Percentiles rank a stretch among this genome's conserved stretches.
These are phyloP conservation scores for Melanostoma mellinum DNA, from an alignment of 2,888 invertebrate genomes.

Conservation along the genomic window DNA sequence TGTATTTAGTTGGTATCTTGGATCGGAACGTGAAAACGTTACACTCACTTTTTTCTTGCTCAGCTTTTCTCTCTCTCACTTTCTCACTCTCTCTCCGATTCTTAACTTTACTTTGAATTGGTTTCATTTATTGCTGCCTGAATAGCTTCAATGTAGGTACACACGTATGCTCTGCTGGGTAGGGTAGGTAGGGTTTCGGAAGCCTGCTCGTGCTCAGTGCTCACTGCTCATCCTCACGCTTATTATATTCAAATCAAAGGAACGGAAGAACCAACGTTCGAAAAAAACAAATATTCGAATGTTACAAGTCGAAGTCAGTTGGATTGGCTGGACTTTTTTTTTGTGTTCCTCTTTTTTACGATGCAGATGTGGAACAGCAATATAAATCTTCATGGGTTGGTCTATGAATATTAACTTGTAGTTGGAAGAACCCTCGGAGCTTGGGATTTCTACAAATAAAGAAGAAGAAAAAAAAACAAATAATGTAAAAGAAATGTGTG, in stretches of 20 bases:
- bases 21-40: slow-evolving; percentile 26
- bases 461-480: slow-evolving; percentile 25
- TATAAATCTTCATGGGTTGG: slow-evolving; percentile 41
- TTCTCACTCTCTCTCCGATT: too few species aligned
- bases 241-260: slow-evolving; percentile 34
- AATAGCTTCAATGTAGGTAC: slow-evolving; percentile 42
- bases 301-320: slow-evolving; percentile 23
- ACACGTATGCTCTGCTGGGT: not conserved
- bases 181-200: not conserved
- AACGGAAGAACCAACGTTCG: slow-evolving; percentile 2
- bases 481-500: slow-evolving; percentile 39
- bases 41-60: too few species aligned
- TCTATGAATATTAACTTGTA: not conserved
- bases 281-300: slow-evolving; percentile 41
- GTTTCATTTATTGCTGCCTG: slow-evolving; percentile 47
- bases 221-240: slow-evolving; percentile 18
- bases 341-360: not conserved
- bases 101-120: slow-evolving; percentile 5
- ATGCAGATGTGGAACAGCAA: slow-evolving; percentile 49
- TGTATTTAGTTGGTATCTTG: slow-evolving; percentile 42
- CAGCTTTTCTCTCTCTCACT: too few species aligned
- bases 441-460: slow-evolving; percentile 41
- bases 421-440: slow-evolving; percentile 9
- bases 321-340: slow-evolving; percentile 7
- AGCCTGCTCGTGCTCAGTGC: not conserved